Conservation (phyloP, 2,113 vertebrate genomes). For the Echinops telfairi region DNA sequence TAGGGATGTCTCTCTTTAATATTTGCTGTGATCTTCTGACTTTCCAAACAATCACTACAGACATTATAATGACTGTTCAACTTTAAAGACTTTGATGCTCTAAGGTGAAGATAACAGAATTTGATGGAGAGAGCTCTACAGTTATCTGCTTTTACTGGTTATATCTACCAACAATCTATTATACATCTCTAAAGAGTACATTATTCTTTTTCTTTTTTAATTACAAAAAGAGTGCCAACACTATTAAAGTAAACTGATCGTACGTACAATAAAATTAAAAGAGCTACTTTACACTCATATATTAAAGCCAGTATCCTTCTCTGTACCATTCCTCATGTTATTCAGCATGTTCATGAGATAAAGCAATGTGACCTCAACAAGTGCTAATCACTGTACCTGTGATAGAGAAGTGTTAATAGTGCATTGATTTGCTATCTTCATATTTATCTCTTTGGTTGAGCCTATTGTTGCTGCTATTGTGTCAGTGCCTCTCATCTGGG, state of each 20-base stretch:
- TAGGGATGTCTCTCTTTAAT: not conserved
- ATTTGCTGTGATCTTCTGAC: not conserved
- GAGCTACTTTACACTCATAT: not conserved
- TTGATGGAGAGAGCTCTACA: not conserved
- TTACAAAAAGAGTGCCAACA: not conserved
- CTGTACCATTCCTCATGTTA: not conserved
- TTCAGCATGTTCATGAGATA: not conserved
- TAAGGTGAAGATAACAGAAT: not conserved
- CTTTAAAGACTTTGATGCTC: not conserved
- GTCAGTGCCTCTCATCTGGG: not conserved
- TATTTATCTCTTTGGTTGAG: not conserved
- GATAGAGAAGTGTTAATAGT: not conserved
- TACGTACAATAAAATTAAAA: not conserved
- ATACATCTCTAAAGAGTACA: not conserved
- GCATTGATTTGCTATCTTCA: not conserved
- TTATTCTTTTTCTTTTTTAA: not conserved
- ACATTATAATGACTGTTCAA: not conserved
- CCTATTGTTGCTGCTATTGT: not conserved
- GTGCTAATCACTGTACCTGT: not conserved
- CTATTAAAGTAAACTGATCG: not conserved
- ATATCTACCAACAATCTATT: not conserved
- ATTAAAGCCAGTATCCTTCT: not conserved
- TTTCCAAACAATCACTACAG: not conserved
- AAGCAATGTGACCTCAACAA: not conserved
- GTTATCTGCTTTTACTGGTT: not conserved